Percentiles rank a stretch among this genome's conserved stretches.
Evolutionary conservation across 92 coral and sea anemone species (phyloP).

Genomic region (Umimayanthus kanabou): DNA sequence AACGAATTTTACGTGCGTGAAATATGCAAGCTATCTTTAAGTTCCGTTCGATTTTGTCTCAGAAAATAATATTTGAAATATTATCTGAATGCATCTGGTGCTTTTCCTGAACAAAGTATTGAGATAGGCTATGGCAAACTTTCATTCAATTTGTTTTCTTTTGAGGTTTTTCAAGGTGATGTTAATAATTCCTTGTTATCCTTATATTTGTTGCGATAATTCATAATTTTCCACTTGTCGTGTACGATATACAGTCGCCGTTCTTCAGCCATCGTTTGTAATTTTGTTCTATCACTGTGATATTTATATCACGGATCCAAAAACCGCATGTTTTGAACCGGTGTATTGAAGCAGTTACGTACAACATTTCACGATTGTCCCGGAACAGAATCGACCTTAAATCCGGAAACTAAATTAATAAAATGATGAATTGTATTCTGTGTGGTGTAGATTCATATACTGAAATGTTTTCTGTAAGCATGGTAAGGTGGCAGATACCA

Average conservation of each 20-base stretch:
- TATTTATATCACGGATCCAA: neutral
- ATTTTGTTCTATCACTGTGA: neutral
- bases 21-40: neutral
- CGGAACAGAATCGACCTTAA: neutral
- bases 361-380: neutral
- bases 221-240: neutral
- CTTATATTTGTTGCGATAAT: neutral
- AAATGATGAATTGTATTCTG: neutral
- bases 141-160: neutral
- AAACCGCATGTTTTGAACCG: constrained; percentile 5
- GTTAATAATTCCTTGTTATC: no score
- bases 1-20: neutral
- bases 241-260: neutral
- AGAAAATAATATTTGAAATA: constrained; percentile 17
- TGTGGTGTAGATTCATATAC: neutral
- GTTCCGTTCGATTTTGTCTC: neutral
- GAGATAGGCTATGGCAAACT: neutral
- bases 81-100: neutral
- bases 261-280: neutral
- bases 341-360: neutral
- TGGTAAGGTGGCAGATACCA: neutral
- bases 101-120: constrained; percentile 1
- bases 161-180: neutral
- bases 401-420: neutral
- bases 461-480: no score